Evolutionary conservation across 2,888 invertebrate species (phyloP), one percentile per base, ranked within the genome.

Genomic region (Spatulosminthurus flaviceps): DNA sequence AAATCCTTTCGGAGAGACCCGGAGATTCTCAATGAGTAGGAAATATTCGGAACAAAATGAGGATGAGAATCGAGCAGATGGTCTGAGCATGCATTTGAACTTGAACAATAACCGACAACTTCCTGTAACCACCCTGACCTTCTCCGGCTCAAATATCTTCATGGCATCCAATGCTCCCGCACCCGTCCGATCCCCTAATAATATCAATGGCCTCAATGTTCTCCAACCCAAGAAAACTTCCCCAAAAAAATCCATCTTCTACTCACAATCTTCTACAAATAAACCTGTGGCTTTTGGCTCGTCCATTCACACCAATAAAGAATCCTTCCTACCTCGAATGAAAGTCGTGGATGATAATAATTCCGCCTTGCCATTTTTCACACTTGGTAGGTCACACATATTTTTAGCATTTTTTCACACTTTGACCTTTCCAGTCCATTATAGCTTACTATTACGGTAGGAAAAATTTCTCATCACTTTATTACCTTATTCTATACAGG

Each of bases 61-160:
- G 21, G 79, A 79, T n/a, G 24, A n/a, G 0, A 64, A 24, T 24
- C 41, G 67, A 9, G 26, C n/a, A 0, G 76, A 76, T 26, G 69
- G 69, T 19, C 24, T 76, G 28, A 76, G 24, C 41, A 71, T 71
- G 70, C 60, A 71, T 22, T 51, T 70, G 60, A 77, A 71, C 60
- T 24, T 70, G 21, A 22, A 69, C 16, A 71, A 41, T 26, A 71
- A 70, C 21, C 41, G 79, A 34, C 85, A 82, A 43, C 73, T 85
- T 24, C 85, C 85, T 0, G 83, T 85, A 4, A 85, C 85, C 0
- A 85, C 85, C 2, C 75, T 85, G 21, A 84, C 84, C 0, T 85
- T 85, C 60, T 73, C 83, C 67, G 82, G 82, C 5, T 67, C 81
- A 16, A 79, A 74, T 51, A 64, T 73, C 41, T 79, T 79, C 66